Evolutionary conservation across 2,113 vertebrate genomes (phyloP).

Genomic region (Petrocephalus zakoni): DNA sequence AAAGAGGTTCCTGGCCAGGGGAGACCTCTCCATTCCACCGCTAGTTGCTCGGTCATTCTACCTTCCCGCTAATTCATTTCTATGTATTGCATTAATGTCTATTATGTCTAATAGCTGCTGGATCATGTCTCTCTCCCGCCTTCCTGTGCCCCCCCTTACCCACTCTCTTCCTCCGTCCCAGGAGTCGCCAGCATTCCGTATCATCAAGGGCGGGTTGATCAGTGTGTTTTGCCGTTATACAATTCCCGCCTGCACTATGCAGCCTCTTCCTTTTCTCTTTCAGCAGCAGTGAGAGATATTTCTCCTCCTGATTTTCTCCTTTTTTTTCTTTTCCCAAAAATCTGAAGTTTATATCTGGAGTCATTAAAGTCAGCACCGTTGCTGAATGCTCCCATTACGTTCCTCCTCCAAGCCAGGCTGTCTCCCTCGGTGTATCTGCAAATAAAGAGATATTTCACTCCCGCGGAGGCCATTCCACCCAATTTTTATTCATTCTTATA

Average conservation of each 20-base stretch:
- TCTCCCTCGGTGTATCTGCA: not conserved
- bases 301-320: not conserved
- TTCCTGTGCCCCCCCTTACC: not conserved
- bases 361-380: not conserved
- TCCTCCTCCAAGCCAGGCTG: not conserved
- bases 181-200: not conserved
- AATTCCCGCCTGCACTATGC: not conserved
- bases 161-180: not conserved
- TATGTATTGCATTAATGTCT: not conserved
- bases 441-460: not conserved
- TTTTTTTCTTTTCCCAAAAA: not conserved
- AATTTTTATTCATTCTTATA: not conserved
- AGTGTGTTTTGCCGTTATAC: not conserved
- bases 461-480: not conserved
- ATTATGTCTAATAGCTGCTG: not conserved
- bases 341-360: not conserved
- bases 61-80: not conserved
- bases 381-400: not conserved
- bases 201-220: not conserved
- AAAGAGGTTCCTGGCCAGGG: not conserved
- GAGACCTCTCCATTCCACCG: not conserved
- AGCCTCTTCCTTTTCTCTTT: not conserved
- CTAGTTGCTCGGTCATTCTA: not conserved
- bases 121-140: not conserved
- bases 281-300: not conserved